Conservation (phyloP, 2,113 vertebrate genomes). For the Notothenia rossii region DNA sequence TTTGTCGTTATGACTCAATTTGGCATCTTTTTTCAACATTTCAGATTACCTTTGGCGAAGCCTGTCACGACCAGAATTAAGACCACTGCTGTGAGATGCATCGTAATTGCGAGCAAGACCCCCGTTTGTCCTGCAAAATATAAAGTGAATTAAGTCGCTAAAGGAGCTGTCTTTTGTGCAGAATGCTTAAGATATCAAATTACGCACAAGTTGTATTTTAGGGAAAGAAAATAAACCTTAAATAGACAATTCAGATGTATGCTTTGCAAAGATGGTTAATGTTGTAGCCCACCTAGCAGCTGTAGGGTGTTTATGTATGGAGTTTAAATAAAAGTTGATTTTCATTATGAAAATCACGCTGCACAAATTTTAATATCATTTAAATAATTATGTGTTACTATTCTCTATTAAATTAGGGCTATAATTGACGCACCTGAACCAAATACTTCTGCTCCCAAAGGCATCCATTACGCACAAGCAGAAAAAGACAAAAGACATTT, state of each 20-base stretch:
- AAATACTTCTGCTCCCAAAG: slow-evolving; percentile 21
- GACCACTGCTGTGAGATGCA: slow-evolving; percentile 74
- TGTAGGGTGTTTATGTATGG: no score
- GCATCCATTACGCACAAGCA: slow-evolving; percentile 57
- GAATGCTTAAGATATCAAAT: background rate
- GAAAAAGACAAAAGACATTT: background rate
- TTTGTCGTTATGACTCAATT: background rate
- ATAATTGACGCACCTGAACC: slow-evolving; percentile 63
- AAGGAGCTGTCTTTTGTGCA: background rate
- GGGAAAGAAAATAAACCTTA: background rate
- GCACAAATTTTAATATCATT: background rate
- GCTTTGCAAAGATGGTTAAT: background rate
- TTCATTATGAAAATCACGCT: background rate
- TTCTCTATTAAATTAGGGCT: background rate
- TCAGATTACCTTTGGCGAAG: slow-evolving; percentile 83
- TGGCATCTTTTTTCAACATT: slow-evolving; percentile 13
- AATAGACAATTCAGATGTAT: background rate
- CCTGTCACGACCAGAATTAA: slow-evolving; percentile 76
- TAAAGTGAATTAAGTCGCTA: slow-evolving; percentile 26
- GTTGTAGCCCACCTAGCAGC: background rate
- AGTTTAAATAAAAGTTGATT: background rate
- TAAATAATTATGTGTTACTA: background rate
- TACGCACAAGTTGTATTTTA: slow-evolving; percentile 58
- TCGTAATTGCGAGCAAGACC: slow-evolving; percentile 60
- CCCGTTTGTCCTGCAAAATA: slow-evolving; percentile 66